phyloP scores from a whole-genome alignment of 2,113 vertebrate species.

The Alosa alosa region DNA sequence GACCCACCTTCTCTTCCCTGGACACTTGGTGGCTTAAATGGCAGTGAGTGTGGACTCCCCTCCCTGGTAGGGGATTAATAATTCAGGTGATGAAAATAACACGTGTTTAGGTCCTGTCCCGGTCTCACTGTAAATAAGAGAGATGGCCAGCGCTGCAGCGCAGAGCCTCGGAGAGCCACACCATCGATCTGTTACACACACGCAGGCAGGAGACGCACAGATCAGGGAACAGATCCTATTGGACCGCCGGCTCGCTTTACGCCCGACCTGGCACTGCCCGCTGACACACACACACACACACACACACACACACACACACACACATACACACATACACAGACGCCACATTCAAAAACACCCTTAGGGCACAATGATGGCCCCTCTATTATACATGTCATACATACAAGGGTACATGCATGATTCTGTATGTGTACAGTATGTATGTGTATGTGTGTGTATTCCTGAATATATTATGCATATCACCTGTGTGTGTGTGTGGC shows the following conservation, averaged over 20 bases:
- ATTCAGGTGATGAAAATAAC: slow-evolving; percentile 47
- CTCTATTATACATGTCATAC: neutral
- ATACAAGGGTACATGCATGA: neutral
- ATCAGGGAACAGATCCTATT: slow-evolving; percentile 18
- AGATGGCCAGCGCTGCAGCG: slow-evolving; percentile 12
- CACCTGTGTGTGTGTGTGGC: too few species aligned
- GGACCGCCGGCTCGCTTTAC: slow-evolving; percentile 19
- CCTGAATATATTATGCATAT: neutral
- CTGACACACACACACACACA: too few species aligned
- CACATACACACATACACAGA: neutral
- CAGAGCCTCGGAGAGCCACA: slow-evolving; percentile 20
- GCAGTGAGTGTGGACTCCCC: slow-evolving; percentile 6
- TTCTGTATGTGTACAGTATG: neutral
- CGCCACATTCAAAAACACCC: neutral
- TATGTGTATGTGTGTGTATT: neutral
- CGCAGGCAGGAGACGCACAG: slow-evolving; percentile 16
- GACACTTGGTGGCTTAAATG: neutral
- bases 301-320: neutral
- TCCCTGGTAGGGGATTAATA: slow-evolving; percentile 39
- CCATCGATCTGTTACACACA: slow-evolving; percentile 40
- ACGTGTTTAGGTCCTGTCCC: slow-evolving; percentile 39
- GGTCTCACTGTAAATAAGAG: slow-evolving; percentile 42
- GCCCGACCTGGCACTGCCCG: slow-evolving; percentile 16
- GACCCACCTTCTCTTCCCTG: neutral
- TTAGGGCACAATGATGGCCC: neutral